Base-by-base conservation (phyloP, 2,797 vertebrate species). In the Harpagifer antarcticus region DNA sequence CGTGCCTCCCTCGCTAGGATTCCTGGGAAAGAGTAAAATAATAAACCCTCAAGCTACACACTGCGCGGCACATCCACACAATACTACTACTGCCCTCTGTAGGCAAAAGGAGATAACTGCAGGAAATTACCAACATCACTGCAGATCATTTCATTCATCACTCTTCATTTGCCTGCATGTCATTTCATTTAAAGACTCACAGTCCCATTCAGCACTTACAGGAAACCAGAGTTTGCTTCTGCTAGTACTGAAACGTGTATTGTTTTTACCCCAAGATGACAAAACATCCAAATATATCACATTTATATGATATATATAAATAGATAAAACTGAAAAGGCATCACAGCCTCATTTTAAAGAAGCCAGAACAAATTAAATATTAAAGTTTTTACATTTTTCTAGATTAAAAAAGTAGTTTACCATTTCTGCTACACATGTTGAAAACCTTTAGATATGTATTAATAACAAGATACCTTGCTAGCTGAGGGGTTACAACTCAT, bases 11-110 rank as follows among this genome's bases (percentile, higher is more conserved):
- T 77, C 80, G n/a, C 50, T 52, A 27, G 48, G 71, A 81, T 81
- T 68, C 68, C 68, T 70, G 58, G 45, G 57, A 82, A 17, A 65
- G 50, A 65, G 42, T 65, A 79, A 43, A 44, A 62, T 8, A 74
- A 76, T 37, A 37, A 68, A 0, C 60, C 66, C 57, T 14, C 0
- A 4, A 79, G 65, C 16, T 3, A 2, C 8, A 9, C 19, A 0
- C 40, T 0, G 4, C 11, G 16, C 13, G 48, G 58, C 19, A 56
- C 47, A 11, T 50, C 19, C n/a, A 45, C 60, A 76, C 55, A 63
- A 48, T 68, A 79, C 76, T 86, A 60, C 61, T 76, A 86, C 85
- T 93, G 92, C 90, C 90, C 87, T 84, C 93, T 91, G 62, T 86
- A 67, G 91, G 83, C 67, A 45, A 19, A n/a, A 27, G 37, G 19